Evolutionary conservation across 2,113 vertebrate species (phyloP), one percentile per base, ranked within the genome.

Genomic region (Sebastes schlegelii): DNA sequence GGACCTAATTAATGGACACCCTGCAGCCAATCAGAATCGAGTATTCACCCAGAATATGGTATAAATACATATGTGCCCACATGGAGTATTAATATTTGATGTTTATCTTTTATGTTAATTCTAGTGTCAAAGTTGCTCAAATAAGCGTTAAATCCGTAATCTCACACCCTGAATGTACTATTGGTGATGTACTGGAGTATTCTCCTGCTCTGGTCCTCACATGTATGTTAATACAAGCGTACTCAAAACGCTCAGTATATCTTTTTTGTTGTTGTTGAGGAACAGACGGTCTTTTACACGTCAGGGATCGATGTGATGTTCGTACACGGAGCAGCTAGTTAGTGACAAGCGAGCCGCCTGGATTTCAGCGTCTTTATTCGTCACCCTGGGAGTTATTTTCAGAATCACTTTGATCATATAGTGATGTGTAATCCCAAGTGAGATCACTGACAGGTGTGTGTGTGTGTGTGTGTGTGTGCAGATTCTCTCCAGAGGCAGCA

Each of bases 401-500:
- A 42, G 13, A 67, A 19, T 17, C 34, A 45, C 79, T 75, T 82
- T 76, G 57, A 68, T 78, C 79, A 23, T 12, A 4, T 8, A 12
- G 43, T 21, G 49, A 64, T 13, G 52, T 42, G 34, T 10, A 43
- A 26, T 19, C 66, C 21, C 8, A 40, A n/a, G 57, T 16, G 19
- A 54, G n/a, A 62, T 54, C 40, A 17, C 55, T 82, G 65, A 78
- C 48, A 1, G 0, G 58, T 0, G 88, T 89, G 90, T 95, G 77
- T 88, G 88, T 94, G 94, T 85, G 61, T 63, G 43, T 70, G 51
- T 74, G 49, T 63, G 26, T 62, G 34, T 75, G 66, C 88, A 99
- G 98, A 92, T 99, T 99, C 93, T 99, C 98, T 93, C 98, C 98
- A 82, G 98, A 99, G 91, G 98, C 98, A 62, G 98, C 98, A 5